Base-by-base conservation (phyloP, 1,140 invertebrate genomes). In the Asbolus verrucosus region DNA sequence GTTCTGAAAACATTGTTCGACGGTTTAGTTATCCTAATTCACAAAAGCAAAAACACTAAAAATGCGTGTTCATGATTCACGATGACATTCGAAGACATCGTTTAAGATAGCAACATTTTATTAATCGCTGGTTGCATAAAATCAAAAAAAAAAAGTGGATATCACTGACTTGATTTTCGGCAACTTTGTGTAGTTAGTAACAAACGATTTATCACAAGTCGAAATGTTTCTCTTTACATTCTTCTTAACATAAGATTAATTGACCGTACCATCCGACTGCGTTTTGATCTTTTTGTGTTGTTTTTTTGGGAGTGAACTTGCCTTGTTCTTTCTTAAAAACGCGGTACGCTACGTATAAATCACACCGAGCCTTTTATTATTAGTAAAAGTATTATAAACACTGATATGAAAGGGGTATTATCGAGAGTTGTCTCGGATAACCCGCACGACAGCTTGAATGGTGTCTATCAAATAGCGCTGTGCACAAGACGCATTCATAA, bases 401-500 rank as follows among this genome's bases (percentile, higher is more conserved):
- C 16, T 21, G 43, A 50, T 50, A 50, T 50, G 21, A 50, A 41
- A 50, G 19, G 46, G 46, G 11, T 14, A 54, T 54, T 27, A 54
- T 54, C 46, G 46, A 54, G 46, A 54, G 8, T 54, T 54, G 46
- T 54, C 46, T 54, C 46, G 46, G 46, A 73, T 73, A 73, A 73
- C 70, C 54, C 39, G 38, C 60, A 30, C 60, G 62, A 65, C 72
- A 71, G 69, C 69, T 63, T 77, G 77, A 78, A 77, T 77, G 75
- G 72, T 71, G 70, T 76, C 73, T 76, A 73, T 75, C 72, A 74
- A 74, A 68, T 21, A 59, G 16, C 39, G 66, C 60, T 67, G 9
- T 73, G 71, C 67, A 65, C 41, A 43, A 65, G 62, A 65, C 73
- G 69, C 73, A 77, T 75, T 77, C 75, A 79, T 79, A 79, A 77